Conservation (phyloP, 1,140 invertebrate species). For the Dendrolimus kikuchii region DNA sequence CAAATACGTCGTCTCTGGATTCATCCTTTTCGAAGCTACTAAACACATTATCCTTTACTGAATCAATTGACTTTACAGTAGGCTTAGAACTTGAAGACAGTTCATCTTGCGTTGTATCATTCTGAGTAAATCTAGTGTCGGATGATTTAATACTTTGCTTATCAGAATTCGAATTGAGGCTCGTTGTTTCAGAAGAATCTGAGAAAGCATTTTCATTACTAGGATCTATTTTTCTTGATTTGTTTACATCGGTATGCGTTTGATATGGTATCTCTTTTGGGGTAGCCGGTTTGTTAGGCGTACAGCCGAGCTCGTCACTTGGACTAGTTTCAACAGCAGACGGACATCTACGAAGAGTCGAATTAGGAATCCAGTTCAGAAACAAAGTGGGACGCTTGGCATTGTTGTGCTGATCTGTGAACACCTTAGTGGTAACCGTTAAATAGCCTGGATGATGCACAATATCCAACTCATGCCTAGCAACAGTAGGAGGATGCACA, state of each 20-base stretch:
- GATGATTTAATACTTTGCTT: conserved; percentile 62
- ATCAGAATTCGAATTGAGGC: conserved; percentile 66
- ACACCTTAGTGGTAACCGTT: conserved; percentile 85
- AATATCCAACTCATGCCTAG: conserved; percentile 84
- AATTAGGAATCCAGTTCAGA: conserved; percentile 95
- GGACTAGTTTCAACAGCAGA: conserved; percentile 79
- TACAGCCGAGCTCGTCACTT: conserved; percentile 43
- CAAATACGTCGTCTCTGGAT: conserved; percentile 49
- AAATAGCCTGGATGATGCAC: conserved; percentile 94
- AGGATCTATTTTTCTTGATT: conserved; percentile 28
- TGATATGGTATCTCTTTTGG: conserved; percentile 42
- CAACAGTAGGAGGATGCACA: conserved; percentile 90
- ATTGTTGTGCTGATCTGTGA: conserved; percentile 80
- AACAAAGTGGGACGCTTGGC: conserved; percentile 85
- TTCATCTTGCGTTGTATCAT: conserved; percentile 53
- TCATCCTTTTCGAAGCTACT: conserved; percentile 53
- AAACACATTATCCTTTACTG: conserved; percentile 45
- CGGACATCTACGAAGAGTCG: conserved; percentile 89
- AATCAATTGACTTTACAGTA: conserved; percentile 56
- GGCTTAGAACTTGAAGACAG: conserved; percentile 53
- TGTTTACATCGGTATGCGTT: conserved; percentile 12
- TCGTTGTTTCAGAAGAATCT: conserved; percentile 67
- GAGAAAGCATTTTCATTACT: conserved; percentile 63
- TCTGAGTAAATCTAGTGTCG: conserved; percentile 53
- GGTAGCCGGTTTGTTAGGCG: conserved; percentile 31